Evolutionary conservation across 2,888 invertebrate species (phyloP).

Genomic region (Torymus auratus): DNA sequence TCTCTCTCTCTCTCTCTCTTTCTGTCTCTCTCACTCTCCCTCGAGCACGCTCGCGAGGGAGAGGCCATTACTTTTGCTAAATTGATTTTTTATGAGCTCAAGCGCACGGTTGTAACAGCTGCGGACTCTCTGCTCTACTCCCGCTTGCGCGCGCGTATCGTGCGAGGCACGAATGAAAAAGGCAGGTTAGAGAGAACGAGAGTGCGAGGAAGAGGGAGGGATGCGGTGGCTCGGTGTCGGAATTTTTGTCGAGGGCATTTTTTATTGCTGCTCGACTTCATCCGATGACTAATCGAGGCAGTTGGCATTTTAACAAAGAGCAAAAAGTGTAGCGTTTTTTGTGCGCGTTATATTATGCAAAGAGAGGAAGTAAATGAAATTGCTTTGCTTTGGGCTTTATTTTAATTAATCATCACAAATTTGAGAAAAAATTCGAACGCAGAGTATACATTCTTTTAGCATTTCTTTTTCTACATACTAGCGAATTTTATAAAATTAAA

Average conservation of each 20-base stretch:
- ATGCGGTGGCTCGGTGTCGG: not conserved
- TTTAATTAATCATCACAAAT: too few relatives aligned
- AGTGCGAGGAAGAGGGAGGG: not conserved
- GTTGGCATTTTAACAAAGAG: not conserved
- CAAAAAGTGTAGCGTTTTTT: too few relatives aligned
- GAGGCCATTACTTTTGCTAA: conserved; percentile 52
- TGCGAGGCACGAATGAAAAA: conserved; percentile 14
- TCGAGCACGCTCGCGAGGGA: not conserved
- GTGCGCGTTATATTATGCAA: too few relatives aligned
- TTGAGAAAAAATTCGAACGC: too few relatives aligned
- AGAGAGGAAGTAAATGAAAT: too few relatives aligned
- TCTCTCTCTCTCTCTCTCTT: conserved; percentile 12
- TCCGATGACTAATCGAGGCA: conserved; percentile 25
- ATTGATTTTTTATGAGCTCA: conserved; percentile 57
- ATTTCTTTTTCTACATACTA: too few relatives aligned
- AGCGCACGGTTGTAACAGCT: not conserved
- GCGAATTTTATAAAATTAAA: too few relatives aligned
- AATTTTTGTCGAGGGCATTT: conserved; percentile 26
- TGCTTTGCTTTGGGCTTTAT: too few relatives aligned
- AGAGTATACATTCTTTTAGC: too few relatives aligned
- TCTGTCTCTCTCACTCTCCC: not conserved
- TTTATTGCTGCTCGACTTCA: conserved; percentile 1
- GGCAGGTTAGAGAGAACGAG: not conserved
- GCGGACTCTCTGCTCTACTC: not conserved
- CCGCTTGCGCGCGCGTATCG: not conserved